A percentile compares a stretch with the other conserved stretches of the same genome.
These are phyloP conservation scores for Jacana jacana DNA, from an alignment of 2,113 vertebrate species.

Conservation along the genomic window DNA sequence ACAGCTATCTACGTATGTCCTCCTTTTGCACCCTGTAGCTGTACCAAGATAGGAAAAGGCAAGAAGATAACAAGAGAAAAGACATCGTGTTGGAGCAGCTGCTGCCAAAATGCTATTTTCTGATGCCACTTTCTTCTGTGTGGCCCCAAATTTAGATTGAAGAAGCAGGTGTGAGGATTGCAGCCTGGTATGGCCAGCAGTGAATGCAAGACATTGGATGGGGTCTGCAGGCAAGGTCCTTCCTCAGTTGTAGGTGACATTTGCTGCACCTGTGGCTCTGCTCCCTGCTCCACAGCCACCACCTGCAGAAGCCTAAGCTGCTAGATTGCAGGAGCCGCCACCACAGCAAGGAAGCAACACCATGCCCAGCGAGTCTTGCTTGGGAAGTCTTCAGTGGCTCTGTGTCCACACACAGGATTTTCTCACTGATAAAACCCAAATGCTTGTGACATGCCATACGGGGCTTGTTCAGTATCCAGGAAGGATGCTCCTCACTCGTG, in stretches of 20 bases:
- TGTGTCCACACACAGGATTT: neutral
- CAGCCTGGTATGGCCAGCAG: neutral
- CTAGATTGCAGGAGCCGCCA: neutral
- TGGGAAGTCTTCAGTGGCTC: accelerated
- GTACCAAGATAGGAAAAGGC: neutral
- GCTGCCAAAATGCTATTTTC: neutral
- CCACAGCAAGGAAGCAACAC: neutral
- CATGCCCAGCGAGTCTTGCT: neutral
- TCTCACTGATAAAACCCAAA: neutral
- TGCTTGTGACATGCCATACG: neutral
- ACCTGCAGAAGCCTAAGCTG: neutral
- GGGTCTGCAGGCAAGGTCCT: neutral
- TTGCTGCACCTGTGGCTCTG: neutral
- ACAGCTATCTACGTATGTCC: neutral
- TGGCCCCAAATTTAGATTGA: neutral
- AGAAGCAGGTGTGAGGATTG: neutral
- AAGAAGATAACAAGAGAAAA: neutral
- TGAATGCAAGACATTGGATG: accelerated
- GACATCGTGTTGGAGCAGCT: neutral
- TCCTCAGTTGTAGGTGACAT: neutral
- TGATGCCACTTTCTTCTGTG: neutral
- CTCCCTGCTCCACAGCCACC: neutral
- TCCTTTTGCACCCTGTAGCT: neutral
- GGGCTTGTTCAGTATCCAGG: neutral
- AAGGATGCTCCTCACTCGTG: neutral